Percentiles rank a stretch among this genome's conserved stretches.
Conservation (phyloP, 2,797 vertebrate species). For the Sebastes steindachneri region DNA sequence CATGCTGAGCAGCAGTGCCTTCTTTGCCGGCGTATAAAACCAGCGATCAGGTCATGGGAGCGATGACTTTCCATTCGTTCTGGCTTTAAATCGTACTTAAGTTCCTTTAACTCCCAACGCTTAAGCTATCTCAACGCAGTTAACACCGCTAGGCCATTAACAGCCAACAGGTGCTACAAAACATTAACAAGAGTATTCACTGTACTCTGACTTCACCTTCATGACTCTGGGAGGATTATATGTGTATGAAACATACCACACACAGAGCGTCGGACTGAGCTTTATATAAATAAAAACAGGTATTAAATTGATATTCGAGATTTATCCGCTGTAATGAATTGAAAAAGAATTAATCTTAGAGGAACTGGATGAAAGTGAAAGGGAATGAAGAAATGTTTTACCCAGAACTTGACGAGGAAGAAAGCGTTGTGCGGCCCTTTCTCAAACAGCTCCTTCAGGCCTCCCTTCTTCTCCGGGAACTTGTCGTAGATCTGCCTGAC, state of each 20-base stretch:
- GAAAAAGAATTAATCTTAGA: background rate
- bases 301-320: background rate
- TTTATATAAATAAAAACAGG: background rate
- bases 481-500: slow-evolving; percentile 97
- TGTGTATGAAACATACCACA: slow-evolving; percentile 1
- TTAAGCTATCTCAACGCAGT: slow-evolving; percentile 56
- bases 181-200: slow-evolving; percentile 65
- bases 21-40: slow-evolving; percentile 29
- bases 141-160: slow-evolving; percentile 67
- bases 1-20: slow-evolving; percentile 17
- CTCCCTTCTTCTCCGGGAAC: slow-evolving; percentile 96
- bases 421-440: slow-evolving; percentile 92
- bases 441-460: slow-evolving; percentile 95
- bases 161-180: slow-evolving; percentile 71
- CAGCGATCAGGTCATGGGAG: slow-evolving; percentile 19
- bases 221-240: slow-evolving; percentile 38
- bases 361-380: background rate
- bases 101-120: slow-evolving; percentile 49
- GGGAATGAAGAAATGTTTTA: slow-evolving; percentile 69
- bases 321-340: background rate
- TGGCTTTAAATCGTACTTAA: slow-evolving; percentile 43
- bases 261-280: background rate
- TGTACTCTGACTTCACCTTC: slow-evolving; percentile 51
- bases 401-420: slow-evolving; percentile 98
- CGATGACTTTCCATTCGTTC: slow-evolving; percentile 59